phyloP scores from a whole-genome alignment of 1,140 invertebrate genomes.

The Drosophila kikkawai region DNA sequence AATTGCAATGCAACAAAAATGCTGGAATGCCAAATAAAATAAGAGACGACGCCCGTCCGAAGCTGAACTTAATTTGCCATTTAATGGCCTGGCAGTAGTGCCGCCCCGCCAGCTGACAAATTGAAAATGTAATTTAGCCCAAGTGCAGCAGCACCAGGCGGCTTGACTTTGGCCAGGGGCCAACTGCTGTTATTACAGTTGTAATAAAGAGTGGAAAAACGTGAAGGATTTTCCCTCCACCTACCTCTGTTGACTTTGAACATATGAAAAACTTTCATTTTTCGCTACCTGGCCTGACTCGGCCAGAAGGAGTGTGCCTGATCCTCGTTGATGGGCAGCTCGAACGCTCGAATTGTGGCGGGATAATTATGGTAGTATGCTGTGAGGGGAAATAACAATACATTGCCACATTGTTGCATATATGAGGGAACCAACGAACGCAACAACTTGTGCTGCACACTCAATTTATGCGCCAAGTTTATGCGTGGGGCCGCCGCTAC shows the following conservation, averaged over 20 bases:
- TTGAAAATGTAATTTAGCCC: conserved; percentile 79
- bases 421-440: neutral
- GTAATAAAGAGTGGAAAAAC: neutral
- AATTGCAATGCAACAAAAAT: conserved; percentile 7
- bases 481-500: conserved; percentile 30
- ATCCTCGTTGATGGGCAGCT: conserved; percentile 12
- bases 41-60: neutral
- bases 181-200: conserved; percentile 20
- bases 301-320: conserved; percentile 14
- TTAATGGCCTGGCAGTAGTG: conserved; percentile 49
- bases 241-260: conserved; percentile 28
- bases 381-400: conserved; percentile 22
- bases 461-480: conserved; percentile 46
- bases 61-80: conserved; percentile 70
- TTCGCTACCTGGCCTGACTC: conserved; percentile 33
- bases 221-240: conserved; percentile 2
- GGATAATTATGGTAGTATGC: conserved; percentile 44
- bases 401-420: conserved; percentile 33
- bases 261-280: conserved; percentile 58
- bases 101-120: conserved; percentile 65
- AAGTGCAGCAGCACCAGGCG: conserved; percentile 50
- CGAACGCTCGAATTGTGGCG: conserved; percentile 2
- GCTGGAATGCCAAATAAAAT: conserved; percentile 18
- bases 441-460: conserved; percentile 20
- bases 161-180: conserved; percentile 53